A percentile compares a stretch with the other conserved stretches of the same genome.
Evolutionary conservation across 2,888 invertebrate species (phyloP).

Genomic region (Lordiphosa andalusiaca): DNA sequence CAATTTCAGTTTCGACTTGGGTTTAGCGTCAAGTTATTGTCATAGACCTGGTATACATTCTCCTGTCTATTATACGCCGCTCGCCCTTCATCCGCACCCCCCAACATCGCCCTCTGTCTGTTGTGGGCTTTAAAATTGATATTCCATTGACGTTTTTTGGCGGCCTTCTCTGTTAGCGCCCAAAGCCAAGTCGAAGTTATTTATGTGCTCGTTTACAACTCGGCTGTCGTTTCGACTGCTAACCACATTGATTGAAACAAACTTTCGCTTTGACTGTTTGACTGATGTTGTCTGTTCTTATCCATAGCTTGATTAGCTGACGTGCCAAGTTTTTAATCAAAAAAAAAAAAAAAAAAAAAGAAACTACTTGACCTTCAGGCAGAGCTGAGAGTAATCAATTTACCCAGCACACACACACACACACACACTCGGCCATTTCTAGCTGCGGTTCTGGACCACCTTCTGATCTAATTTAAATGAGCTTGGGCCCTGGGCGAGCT

Average conservation of each 20-base stretch:
- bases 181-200: constrained; percentile 54
- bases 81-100: no score
- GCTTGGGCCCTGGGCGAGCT: constrained; percentile 14
- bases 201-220: constrained; percentile 70
- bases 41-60: constrained; percentile 32
- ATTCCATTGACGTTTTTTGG: constrained; percentile 70
- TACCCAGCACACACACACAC: not conserved
- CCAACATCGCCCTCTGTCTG: no score
- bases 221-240: constrained; percentile 24
- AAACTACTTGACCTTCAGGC: no score
- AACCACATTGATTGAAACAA: constrained; percentile 69
- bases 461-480: constrained; percentile 66
- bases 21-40: constrained; percentile 46
- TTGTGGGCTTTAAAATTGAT: constrained; percentile 60
- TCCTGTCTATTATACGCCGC: constrained; percentile 1
- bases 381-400: not conserved
- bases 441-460: constrained; percentile 3
- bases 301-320: constrained; percentile 55
- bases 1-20: constrained; percentile 43
- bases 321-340: constrained; percentile 65
- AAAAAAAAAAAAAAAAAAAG: not conserved
- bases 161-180: constrained; percentile 22
- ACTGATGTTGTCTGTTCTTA: constrained; percentile 17
- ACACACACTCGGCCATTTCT: not conserved
- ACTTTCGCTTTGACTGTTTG: constrained; percentile 48